A percentile compares a stretch with the other conserved stretches of the same genome.
phyloP scores from a whole-genome alignment of 2,113 vertebrate species.

The Rhagologus leucostigma region DNA sequence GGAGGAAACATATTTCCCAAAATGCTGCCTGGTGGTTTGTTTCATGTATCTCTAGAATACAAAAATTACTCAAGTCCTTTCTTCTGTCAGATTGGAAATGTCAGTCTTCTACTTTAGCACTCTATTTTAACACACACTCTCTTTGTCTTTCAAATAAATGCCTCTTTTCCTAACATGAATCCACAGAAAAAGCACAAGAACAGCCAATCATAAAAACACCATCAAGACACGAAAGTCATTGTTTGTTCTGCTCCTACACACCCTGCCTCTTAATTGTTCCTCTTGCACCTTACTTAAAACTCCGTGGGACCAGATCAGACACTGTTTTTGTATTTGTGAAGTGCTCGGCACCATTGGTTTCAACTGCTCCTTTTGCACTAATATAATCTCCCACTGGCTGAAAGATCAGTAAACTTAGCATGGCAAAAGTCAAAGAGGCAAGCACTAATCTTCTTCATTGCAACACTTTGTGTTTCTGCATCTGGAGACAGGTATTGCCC shows the following conservation, averaged over 20 bases:
- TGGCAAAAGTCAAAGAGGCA: neutral
- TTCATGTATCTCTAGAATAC: neutral
- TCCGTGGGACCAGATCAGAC: neutral
- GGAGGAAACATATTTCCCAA: rapidly evolving
- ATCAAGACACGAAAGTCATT: neutral
- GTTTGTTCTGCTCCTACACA: neutral
- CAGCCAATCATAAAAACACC: neutral
- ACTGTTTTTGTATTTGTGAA: neutral
- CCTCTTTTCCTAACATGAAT: neutral
- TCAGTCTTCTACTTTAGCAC: neutral
- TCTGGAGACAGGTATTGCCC: neutral
- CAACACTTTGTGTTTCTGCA: neutral
- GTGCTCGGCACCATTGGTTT: neutral
- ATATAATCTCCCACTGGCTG: neutral
- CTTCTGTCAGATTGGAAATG: neutral
- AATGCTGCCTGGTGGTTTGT: neutral
- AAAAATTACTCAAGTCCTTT: neutral
- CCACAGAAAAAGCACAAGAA: neutral
- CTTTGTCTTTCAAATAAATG: neutral
- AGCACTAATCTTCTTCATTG: neutral
- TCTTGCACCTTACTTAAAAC: neutral
- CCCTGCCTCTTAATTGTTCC: neutral
- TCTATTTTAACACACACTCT: neutral
- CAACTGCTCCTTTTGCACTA: neutral
- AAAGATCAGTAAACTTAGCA: neutral